Evolutionary conservation across 1,140 invertebrate genomes (phyloP), one percentile per base, ranked within the genome.

Genomic region (Drosophila mojavensis): DNA sequence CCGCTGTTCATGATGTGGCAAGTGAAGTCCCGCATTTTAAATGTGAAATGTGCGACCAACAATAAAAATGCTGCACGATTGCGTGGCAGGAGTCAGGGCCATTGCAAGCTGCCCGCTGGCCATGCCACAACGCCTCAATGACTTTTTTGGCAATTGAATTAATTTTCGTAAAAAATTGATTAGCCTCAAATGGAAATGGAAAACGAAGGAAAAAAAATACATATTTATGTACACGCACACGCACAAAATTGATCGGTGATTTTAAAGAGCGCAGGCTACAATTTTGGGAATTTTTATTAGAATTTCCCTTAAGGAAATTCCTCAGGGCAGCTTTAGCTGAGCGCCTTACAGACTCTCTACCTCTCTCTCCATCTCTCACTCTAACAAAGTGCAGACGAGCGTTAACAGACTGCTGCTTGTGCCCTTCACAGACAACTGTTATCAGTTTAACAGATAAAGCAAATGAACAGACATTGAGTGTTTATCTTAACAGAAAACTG

Each of bases 101-200:
- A 33, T 15, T 53, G 76, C 47, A 70, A 36, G 60, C 33, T 55
- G 50, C 48, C 88, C 79, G 79, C 74, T 74, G 70, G 72, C 62
- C 73, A 90, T 75, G 69, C 50, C 78, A 63, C 62, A 75, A 91
- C 77, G 91, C 77, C 81, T 91, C 86, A 92, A 79, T 91, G 91
- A 80, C 62, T 83, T 91, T 90, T 92, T 91, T 75, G 91, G 84
- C 88, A 92, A 92, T 92, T 92, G 88, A 92, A 92, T 92, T 92
- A 88, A 92, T 88, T 92, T 91, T 73, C 73, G 80, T 92, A 66
- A 90, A 92, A 91, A 92, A 92, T 91, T 91, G 78, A 88, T 91
- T 84, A 92, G 78, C 71, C 50, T 45, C 66, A 50, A 45, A 69
- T 39, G 11, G 11, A 39, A 41, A n/a, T 63, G 39, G 33, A 41